phyloP scores from a whole-genome alignment of 1,140 invertebrate species.

The Orchestia grillus region DNA sequence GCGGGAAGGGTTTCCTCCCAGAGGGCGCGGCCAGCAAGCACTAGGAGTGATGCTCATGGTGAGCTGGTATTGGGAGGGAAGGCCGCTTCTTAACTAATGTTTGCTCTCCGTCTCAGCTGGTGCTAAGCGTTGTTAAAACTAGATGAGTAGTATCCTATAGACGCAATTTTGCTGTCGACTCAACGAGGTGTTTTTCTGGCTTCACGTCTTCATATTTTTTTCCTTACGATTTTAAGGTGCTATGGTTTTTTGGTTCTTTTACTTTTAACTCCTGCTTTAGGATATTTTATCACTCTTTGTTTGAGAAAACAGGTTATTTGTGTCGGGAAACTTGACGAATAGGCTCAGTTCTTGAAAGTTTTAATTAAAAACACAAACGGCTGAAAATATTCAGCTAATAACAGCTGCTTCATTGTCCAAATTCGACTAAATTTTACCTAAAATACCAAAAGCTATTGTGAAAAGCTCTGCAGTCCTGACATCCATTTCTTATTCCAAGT shows the following conservation, averaged over 20 bases:
- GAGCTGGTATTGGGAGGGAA: background rate
- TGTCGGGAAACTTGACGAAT: background rate
- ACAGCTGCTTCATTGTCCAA: background rate
- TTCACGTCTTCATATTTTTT: background rate
- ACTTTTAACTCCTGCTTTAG: background rate
- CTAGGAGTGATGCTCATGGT: background rate
- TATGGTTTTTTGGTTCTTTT: background rate
- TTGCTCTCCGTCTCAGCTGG: background rate
- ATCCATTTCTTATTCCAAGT: background rate
- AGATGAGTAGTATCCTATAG: background rate
- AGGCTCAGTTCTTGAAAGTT: background rate
- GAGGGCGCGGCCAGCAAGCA: background rate
- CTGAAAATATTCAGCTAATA: no score
- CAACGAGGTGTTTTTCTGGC: background rate
- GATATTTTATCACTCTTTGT: background rate
- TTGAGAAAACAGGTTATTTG: background rate
- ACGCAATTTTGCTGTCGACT: background rate
- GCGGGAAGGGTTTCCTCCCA: background rate
- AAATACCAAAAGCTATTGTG: background rate
- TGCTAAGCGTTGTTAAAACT: background rate
- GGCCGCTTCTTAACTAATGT: background rate
- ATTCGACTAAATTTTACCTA: background rate
- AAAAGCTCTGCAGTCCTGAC: background rate
- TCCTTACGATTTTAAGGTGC: background rate
- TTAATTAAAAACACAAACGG: background rate